Percentiles rank a stretch among this genome's conserved stretches.
Evolutionary conservation across 2,797 vertebrate genomes (phyloP).

Genomic region (Hemibagrus guttatus): DNA sequence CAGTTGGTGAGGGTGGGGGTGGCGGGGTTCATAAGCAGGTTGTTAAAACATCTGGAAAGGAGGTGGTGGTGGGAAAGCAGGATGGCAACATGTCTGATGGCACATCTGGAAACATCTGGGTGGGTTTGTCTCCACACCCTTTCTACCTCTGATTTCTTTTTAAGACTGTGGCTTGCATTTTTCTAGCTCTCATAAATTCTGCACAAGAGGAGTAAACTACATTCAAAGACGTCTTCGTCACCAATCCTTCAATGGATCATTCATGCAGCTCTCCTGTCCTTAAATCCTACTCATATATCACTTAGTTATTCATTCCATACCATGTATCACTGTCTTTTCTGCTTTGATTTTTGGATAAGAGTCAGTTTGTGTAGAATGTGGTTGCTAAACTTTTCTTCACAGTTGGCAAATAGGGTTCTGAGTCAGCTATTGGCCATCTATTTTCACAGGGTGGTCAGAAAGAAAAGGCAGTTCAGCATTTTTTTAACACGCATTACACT

Average conservation of each 20-base stretch:
- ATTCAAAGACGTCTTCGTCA: slow-evolving; percentile 16
- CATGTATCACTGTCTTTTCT: neutral
- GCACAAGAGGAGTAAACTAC: slow-evolving; percentile 24
- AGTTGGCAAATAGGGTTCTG: slow-evolving; percentile 11
- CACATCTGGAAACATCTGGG: slow-evolving; percentile 17
- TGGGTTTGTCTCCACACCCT: slow-evolving; percentile 1
- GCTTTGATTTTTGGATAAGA: slow-evolving; percentile 2
- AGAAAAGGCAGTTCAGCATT: slow-evolving; percentile 16
- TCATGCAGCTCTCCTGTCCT: slow-evolving; percentile 4
- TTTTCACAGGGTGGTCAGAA: slow-evolving; percentile 11
- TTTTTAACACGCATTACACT: slow-evolving; percentile 12
- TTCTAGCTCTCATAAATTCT: slow-evolving; percentile 51
- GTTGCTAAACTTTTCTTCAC: neutral
- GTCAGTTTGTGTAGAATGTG: neutral
- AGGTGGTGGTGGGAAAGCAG: neutral
- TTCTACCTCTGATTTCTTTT: neutral
- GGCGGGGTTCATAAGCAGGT: neutral
- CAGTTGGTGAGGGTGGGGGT: neutral
- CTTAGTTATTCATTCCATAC: neutral
- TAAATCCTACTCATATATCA: slow-evolving; percentile 36
- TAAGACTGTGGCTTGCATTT: slow-evolving; percentile 49
- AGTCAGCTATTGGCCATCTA: slow-evolving; percentile 20
- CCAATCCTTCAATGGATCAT: slow-evolving; percentile 37
- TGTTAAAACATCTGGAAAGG: neutral
- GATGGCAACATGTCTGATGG: neutral